Evolutionary conservation across 37 sponge, comb jelly and placozoan genomes (phyloP).

Genomic region (Dysidea cf. avara): DNA sequence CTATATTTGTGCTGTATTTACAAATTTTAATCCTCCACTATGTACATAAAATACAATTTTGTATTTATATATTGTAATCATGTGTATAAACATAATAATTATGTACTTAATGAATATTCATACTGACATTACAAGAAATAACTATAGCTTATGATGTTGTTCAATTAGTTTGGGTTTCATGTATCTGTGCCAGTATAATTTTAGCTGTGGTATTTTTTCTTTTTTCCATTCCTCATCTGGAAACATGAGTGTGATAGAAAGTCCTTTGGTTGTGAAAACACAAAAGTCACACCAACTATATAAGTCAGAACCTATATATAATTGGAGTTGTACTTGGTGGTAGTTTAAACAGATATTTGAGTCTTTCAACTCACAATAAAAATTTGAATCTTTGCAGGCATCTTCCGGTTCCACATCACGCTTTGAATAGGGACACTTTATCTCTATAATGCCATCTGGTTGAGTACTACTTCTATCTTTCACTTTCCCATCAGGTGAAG

Average conservation of each 20-base stretch:
- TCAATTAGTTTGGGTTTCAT: too few species aligned
- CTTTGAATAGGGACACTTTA: constrained; percentile 52
- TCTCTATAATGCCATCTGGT: constrained; percentile 28
- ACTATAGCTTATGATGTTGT: too few species aligned
- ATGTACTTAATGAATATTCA: too few species aligned
- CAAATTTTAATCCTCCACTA: too few species aligned
- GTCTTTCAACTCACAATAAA: constrained; percentile 21
- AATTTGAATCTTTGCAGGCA: constrained; percentile 27
- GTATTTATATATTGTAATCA: too few species aligned
- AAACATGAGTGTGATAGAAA: constrained; percentile 32
- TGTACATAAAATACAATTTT: too few species aligned
- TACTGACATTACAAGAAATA: too few species aligned
- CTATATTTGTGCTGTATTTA: constrained; percentile 48
- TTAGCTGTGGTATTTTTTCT: constrained; percentile 15
- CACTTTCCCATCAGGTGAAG: constrained; percentile 34
- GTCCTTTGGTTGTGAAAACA: constrained; percentile 13
- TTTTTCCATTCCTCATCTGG: constrained; percentile 25
- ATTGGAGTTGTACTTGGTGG: constrained; percentile 49
- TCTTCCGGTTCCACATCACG: constrained; percentile 29
- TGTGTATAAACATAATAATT: too few species aligned
- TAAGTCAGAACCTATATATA: constrained; percentile 22
- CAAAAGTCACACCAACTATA: constrained; percentile 45
- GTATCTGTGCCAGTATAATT: constrained; percentile 18
- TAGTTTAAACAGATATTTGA: constrained; percentile 34
- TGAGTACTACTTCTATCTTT: neutral